These are phyloP conservation scores for Pteropus alecto DNA, from an alignment of 2,113 vertebrate genomes.

Conservation along the genomic window DNA sequence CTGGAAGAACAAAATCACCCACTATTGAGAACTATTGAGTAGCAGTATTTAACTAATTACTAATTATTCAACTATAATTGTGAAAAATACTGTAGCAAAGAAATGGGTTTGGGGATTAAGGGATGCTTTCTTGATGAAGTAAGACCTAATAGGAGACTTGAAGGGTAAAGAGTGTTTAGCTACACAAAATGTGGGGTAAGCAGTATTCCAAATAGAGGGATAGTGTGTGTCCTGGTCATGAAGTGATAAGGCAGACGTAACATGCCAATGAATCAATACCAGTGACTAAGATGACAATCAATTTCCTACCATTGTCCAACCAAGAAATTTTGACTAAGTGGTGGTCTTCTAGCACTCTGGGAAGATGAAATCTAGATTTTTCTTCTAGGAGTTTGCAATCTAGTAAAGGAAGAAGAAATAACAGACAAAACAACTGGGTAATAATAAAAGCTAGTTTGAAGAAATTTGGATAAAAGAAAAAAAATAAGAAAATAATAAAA, in stretches of 20 bases:
- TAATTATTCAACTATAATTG: neutral
- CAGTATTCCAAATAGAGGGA: neutral
- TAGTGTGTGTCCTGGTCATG: accelerated
- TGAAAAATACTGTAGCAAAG: neutral
- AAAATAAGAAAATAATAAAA: neutral
- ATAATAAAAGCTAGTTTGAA: neutral
- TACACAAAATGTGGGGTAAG: neutral
- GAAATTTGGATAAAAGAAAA: neutral
- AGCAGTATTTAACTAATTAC: neutral
- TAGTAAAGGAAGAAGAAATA: neutral
- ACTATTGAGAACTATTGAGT: neutral
- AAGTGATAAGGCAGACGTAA: neutral
- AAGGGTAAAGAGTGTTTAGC: neutral
- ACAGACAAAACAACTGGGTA: neutral
- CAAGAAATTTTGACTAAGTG: neutral
- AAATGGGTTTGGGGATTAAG: neutral
- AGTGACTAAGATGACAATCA: neutral
- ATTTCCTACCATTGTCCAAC: neutral
- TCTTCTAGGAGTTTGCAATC: neutral
- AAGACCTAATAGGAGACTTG: neutral
- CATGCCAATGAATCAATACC: neutral
- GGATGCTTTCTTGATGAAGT: neutral
- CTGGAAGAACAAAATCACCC: neutral
- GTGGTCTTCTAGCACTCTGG: neutral
- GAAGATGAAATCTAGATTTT: neutral